These are phyloP conservation scores for Lagothrix lagotricha DNA, from an alignment of 2,797 vertebrate genomes.

Conservation along the genomic window DNA sequence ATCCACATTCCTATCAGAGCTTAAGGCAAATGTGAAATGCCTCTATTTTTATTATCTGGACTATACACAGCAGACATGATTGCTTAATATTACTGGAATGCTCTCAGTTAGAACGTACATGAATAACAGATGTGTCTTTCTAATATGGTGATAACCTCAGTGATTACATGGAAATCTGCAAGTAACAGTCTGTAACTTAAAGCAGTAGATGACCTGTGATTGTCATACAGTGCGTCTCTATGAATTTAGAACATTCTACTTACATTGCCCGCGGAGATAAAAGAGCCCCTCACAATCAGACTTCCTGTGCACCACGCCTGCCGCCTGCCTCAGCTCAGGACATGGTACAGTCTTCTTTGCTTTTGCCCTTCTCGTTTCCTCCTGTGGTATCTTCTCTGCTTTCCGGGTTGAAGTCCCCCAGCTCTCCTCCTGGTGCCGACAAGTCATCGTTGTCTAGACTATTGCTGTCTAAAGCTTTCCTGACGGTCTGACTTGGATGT, in stretches of 20 bases:
- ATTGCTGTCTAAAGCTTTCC: conserved; percentile 22
- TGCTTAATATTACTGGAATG: background rate
- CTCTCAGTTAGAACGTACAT: background rate
- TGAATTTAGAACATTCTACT: background rate
- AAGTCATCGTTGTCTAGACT: conserved; percentile 45
- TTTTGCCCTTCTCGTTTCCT: conserved; percentile 86
- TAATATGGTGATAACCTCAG: background rate
- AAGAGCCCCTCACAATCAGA: background rate
- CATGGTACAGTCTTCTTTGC: conserved; percentile 93
- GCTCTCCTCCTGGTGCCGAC: background rate
- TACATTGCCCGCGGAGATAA: background rate
- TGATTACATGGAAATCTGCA: conserved; percentile 37
- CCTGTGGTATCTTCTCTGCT: conserved; percentile 76
- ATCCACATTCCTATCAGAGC: background rate
- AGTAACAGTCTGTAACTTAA: background rate
- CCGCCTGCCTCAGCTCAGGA: conserved; percentile 80
- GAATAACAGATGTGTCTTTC: background rate
- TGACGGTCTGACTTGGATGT: background rate
- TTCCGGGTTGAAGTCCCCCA: conserved; percentile 22
- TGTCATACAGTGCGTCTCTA: background rate
- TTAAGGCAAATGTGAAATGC: background rate
- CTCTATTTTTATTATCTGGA: background rate
- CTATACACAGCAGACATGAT: background rate
- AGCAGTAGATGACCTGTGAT: background rate
- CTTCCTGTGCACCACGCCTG: conserved; percentile 21